Base-by-base conservation (phyloP, 2,888 invertebrate genomes). In the Eupsilia transversa region DNA sequence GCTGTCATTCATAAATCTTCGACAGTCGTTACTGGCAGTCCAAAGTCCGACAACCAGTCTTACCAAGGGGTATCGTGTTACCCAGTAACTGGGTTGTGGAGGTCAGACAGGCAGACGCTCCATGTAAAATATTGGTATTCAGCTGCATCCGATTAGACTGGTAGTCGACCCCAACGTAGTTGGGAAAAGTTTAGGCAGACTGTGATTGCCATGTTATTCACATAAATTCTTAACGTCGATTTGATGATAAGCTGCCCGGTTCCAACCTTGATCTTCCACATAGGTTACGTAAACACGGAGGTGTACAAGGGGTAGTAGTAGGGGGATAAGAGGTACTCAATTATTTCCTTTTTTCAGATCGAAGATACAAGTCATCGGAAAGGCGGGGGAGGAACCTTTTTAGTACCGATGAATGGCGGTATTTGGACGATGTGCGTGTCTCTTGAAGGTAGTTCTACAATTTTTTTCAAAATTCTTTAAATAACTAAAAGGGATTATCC, bases 401-500 rank as follows among this genome's bases (percentile, higher is more conserved):
- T 99, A 75, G 98, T 98, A 43, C 98, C 98, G 20, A 98, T 98
- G 97, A 98, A 98, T 88, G 98, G 98, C n/a, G 99, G 98, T 52
- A 99, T 98, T 89, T 99, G 98, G 99, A 99, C 98, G 35, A 97
- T 98, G 93, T 99, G 98, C 94, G 98, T 98, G 88, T 98, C 98
- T 88, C 97, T 98, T 88, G 97, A 97, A 94, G 98, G 98, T 98
- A 95, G 10, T 14, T 30, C 14, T 33, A 30, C 20, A 43, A 33
- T 17, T 57, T 46, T 12, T 56, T 27, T 3, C 23, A 20, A 35
- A 33, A 30, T 20, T 14, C 7, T 27, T 74, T 20, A 2, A 43
- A 30, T 33, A 23, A 12, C 0, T 12, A 20, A 38, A 17, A n/a
- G 1, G 5, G 2, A 9, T 20, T 23, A 9, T n/a, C 1, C 12